Evolutionary conservation across 2,888 invertebrate species (phyloP), one percentile per base, ranked within the genome.

Genomic region (Eristalinus aeneus): DNA sequence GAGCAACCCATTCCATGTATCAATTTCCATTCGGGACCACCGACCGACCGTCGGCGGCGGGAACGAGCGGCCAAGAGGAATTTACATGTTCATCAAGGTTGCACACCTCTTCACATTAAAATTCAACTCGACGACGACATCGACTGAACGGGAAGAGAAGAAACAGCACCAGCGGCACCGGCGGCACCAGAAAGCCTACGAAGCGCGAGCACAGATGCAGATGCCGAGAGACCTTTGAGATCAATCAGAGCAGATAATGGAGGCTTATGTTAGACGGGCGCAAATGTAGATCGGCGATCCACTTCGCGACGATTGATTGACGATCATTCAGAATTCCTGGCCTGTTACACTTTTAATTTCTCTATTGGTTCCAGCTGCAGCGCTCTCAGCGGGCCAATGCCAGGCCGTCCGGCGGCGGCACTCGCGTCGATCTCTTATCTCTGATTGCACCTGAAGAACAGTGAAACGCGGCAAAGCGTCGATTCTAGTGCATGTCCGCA

Each of bases 321-420:
- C 86, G 81, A 86, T 74, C 82, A 63, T 78, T 82, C 68, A 78
- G 73, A 81, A 67, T 72, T 46, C 73, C 63, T 32, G 73, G 69
- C 82, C 73, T 77, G 86, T 67, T 86, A 86, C 86, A 86, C 86
- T 86, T 86, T 86, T 86, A 82, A 86, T 86, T 86, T 86, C 86
- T 86, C 78, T 82, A 86, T 86, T 82, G 86, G 58, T 69, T 16
- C 67, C 16, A 39, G 64, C 1, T 23, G 68, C 22, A n/a, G 22
- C 34, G 27, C 20, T 11, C 31, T 36, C 11, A 11, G 31, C 36
- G 8, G 36, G 36, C 34, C 61, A 67, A 68, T 60, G 68, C 68
- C 60, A 65, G 27, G 60, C 78, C 39, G 77, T 71, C 60, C 58
- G 11, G 68, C 8, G 5, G 53, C 67, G 16, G 27, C 53, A 82